phyloP scores from a whole-genome alignment of 2,797 vertebrate species.

The Enteromius paludinosus region DNA sequence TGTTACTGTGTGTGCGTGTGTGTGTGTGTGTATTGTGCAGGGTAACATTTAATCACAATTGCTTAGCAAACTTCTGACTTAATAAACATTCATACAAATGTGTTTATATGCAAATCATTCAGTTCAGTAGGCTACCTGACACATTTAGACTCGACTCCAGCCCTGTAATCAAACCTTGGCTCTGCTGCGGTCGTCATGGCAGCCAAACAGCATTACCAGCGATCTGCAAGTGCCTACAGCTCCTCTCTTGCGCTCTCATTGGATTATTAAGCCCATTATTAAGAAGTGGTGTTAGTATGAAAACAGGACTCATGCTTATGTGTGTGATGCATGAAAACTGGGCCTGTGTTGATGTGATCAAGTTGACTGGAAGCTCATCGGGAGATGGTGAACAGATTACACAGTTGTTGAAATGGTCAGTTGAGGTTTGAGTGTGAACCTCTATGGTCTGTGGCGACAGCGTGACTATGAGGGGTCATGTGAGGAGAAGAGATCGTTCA shows the following conservation, averaged over 20 bases:
- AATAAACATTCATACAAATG: not conserved
- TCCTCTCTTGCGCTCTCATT: slow-evolving; percentile 19
- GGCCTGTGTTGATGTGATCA: slow-evolving; percentile 30
- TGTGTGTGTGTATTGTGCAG: not conserved
- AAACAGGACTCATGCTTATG: slow-evolving; percentile 39
- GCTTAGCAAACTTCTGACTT: not conserved
- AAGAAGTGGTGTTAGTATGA: slow-evolving; percentile 53
- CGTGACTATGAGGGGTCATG: not conserved
- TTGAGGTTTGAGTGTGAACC: slow-evolving; percentile 2
- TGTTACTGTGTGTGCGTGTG: not conserved
- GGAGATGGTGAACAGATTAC: slow-evolving; percentile 19
- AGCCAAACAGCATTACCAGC: slow-evolving; percentile 52
- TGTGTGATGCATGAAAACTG: not conserved
- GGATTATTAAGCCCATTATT: slow-evolving; percentile 53
- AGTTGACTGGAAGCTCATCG: slow-evolving; percentile 30
- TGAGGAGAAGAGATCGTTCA: not conserved
- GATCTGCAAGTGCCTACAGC: slow-evolving; percentile 35
- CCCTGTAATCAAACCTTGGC: slow-evolving; percentile 45
- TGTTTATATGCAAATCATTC: slow-evolving; percentile 4
- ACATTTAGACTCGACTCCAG: slow-evolving; percentile 15
- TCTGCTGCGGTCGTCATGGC: slow-evolving; percentile 55
- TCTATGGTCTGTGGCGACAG: not conserved
- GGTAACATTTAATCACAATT: not conserved
- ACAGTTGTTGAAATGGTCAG: slow-evolving; percentile 23
- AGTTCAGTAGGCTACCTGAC: slow-evolving; percentile 32